Evolutionary conservation across 2,797 vertebrate species (phyloP).

Genomic region (Malurus leucopterus): DNA sequence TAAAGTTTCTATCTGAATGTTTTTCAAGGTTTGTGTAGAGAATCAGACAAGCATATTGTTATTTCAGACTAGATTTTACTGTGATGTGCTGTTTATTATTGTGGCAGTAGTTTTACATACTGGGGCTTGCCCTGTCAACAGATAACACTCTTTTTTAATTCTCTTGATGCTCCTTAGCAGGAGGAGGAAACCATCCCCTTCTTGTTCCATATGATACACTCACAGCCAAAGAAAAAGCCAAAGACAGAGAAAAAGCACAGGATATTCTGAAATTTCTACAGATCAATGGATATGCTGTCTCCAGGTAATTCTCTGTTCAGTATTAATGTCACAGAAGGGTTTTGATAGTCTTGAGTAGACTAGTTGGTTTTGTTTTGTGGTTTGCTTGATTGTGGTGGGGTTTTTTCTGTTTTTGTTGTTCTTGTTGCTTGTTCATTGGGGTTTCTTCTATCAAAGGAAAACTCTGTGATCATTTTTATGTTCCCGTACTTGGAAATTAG

Average conservation of each 20-base stretch:
- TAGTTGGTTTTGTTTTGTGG: not conserved
- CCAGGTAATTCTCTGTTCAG: constrained; percentile 74
- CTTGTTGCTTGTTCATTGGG: not conserved
- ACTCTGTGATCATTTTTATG: not conserved
- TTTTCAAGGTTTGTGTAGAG: not conserved
- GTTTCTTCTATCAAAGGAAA: not conserved
- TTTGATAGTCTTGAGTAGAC: not conserved
- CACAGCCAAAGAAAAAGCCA: constrained; percentile 95
- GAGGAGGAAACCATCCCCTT: constrained; percentile 91
- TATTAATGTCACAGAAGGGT: not conserved
- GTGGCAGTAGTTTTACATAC: not conserved
- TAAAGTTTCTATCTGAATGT: not conserved
- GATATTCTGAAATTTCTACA: constrained; percentile 94
- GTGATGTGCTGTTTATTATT: not conserved
- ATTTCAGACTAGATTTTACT: not conserved
- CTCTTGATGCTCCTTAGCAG: constrained; percentile 62
- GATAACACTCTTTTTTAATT: not conserved
- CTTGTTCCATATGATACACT: constrained; percentile 94
- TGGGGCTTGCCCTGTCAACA: not conserved
- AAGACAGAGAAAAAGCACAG: constrained; percentile 91
- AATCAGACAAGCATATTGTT: not conserved
- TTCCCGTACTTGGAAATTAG: not conserved
- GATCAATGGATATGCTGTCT: constrained; percentile 90
- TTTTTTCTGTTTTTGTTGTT: not conserved
- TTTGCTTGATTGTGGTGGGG: accelerated